A percentile compares a stretch with the other conserved stretches of the same genome.
Evolutionary conservation across 2,888 invertebrate species (phyloP).

Genomic region (Meloe dianella): DNA sequence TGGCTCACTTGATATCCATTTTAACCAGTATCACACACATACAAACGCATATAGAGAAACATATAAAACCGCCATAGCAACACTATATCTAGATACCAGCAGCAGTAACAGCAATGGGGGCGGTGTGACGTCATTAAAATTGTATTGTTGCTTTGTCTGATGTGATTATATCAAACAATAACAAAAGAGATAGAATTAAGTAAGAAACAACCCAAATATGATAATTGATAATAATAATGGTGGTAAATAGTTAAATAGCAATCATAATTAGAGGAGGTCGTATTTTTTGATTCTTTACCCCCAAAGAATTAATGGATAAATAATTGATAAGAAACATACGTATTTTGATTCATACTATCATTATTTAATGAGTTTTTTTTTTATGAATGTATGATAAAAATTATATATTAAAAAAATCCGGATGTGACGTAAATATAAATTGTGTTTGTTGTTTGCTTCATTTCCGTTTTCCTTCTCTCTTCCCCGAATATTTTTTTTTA

Average conservation of each 20-base stretch:
- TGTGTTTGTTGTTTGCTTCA: neutral
- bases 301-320: neutral
- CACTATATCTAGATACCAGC: conserved; percentile 29
- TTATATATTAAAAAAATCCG: too few species aligned
- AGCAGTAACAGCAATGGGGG: conserved; percentile 37
- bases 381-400: neutral
- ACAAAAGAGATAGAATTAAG: neutral
- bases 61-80: conserved; percentile 41
- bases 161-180: too few species aligned
- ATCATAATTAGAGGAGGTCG: too few species aligned
- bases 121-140: conserved; percentile 47
- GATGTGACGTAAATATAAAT: neutral
- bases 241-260: too few species aligned
- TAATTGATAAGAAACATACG: neutral
- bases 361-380: neutral
- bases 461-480: neutral
- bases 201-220: conserved; percentile 15
- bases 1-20: conserved; percentile 46
- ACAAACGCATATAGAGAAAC: conserved; percentile 10
- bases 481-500: neutral
- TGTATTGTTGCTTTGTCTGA: conserved; percentile 16
- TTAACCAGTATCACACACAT: conserved; percentile 31
- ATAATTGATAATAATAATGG: neutral
- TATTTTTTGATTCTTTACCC: too few species aligned
- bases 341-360: neutral